A percentile compares a stretch with the other conserved stretches of the same genome.
Conservation (phyloP, 1,140 invertebrate genomes). For the Proctacanthus coquilletti region DNA sequence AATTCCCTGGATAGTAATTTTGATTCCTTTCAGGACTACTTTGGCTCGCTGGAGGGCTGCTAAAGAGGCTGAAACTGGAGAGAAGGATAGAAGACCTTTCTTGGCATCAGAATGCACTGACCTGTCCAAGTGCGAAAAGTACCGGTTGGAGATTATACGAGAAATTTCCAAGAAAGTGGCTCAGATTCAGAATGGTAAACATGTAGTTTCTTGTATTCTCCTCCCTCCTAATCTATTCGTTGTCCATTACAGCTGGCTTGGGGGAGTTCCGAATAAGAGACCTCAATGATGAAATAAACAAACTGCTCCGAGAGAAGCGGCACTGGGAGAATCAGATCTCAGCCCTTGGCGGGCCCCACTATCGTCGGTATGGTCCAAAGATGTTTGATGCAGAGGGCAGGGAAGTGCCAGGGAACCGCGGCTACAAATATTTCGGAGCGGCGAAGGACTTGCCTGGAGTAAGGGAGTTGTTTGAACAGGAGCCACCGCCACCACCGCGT, state of each 20-base stretch:
- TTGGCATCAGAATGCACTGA: constrained; percentile 87
- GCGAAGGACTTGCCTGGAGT: constrained; percentile 97
- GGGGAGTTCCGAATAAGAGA: constrained; percentile 97
- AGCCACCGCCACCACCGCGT: constrained; percentile 70
- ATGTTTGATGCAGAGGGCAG: constrained; percentile 93
- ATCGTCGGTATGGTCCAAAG: constrained; percentile 76
- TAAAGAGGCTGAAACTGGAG: constrained; percentile 69
- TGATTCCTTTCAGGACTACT: constrained; percentile 61
- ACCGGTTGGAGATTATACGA: constrained; percentile 87
- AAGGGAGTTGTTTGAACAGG: constrained; percentile 92
- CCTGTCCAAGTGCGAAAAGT: constrained; percentile 83
- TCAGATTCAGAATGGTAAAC: constrained; percentile 87
- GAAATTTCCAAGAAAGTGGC: constrained; percentile 98
- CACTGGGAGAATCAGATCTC: constrained; percentile 97
- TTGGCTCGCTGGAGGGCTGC: constrained; percentile 88
- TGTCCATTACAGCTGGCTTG: constrained; percentile 57
- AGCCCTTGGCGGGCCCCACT: constrained; percentile 90
- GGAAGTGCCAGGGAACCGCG: constrained; percentile 93
- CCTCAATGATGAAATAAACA: constrained; percentile 99
- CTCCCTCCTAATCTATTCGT: background rate
- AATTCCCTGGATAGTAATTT: constrained; percentile 1
- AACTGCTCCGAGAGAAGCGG: constrained; percentile 81
- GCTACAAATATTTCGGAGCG: constrained; percentile 99
- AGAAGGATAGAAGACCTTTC: constrained; percentile 76
- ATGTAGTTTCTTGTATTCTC: too few species aligned